Evolutionary conservation across 2,888 invertebrate species (phyloP).

Genomic region (Steinernema carpocapsae): DNA sequence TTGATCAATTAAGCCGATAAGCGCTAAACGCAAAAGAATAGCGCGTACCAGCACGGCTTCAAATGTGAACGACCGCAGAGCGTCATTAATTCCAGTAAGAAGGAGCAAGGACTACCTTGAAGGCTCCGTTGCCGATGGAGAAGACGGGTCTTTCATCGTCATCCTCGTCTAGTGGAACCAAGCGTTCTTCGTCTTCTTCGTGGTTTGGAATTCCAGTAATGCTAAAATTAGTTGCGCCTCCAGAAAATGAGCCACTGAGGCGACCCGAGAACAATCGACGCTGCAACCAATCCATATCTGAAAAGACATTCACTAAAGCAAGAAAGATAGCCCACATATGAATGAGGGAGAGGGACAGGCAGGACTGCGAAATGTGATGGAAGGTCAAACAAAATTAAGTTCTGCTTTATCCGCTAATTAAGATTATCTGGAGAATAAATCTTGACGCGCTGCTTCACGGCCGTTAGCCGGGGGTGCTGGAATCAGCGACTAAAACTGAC

Average conservation of each 20-base stretch:
- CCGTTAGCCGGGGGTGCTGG: neutral
- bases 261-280: constrained; percentile 24
- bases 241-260: constrained; percentile 16
- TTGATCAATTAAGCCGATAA: neutral
- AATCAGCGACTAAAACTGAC: neutral
- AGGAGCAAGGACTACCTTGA: constrained; percentile 22
- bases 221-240: constrained; percentile 16
- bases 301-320: neutral
- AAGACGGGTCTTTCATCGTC: constrained; percentile 13
- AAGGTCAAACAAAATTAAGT: neutral
- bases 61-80: too few species aligned
- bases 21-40: neutral
- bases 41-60: too few species aligned
- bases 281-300: constrained; percentile 28
- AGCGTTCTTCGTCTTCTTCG: constrained; percentile 15
- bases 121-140: neutral
- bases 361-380: too few species aligned
- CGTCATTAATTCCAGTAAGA: too few species aligned
- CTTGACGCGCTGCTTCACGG: too few species aligned
- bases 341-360: too few species aligned
- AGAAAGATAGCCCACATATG: too few species aligned
- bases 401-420: constrained; percentile 2
- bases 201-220: constrained; percentile 22
- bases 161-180: constrained; percentile 16
- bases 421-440: constrained; percentile 13